Conservation (phyloP, 2,113 vertebrate genomes). For the Neolamprologus cancellatus region DNA sequence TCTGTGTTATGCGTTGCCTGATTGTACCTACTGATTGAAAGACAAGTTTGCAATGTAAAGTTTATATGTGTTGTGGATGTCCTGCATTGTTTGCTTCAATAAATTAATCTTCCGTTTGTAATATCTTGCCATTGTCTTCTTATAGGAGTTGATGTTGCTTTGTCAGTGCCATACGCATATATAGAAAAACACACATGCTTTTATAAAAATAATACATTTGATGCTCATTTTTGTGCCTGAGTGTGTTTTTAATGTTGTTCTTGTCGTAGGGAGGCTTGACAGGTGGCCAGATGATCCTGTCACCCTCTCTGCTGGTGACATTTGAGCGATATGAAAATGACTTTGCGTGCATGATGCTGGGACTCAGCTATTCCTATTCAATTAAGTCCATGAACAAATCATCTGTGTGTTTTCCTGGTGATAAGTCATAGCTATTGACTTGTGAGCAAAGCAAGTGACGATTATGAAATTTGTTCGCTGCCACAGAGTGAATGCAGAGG, state of each 20-base stretch:
- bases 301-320: constrained; percentile 49
- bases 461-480: constrained; percentile 56
- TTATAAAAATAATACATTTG: neutral
- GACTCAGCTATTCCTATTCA: constrained; percentile 53
- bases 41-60: constrained; percentile 19
- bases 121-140: neutral
- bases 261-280: constrained; percentile 32
- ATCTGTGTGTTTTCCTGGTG: constrained; percentile 62
- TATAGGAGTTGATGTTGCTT: neutral
- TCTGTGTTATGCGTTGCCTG: neutral
- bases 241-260: neutral
- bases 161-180: neutral
- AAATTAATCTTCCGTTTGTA: neutral
- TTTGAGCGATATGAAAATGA: constrained; percentile 64
- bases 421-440: constrained; percentile 68
- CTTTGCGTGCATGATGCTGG: constrained; percentile 24
- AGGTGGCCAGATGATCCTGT: constrained; percentile 53
- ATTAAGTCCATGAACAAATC: constrained; percentile 63
- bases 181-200: neutral
- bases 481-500: constrained; percentile 43
- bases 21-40: constrained; percentile 18
- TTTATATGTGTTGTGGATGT: constrained; percentile 17
- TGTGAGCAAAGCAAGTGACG: constrained; percentile 34
- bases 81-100: neutral
- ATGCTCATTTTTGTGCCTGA: neutral